Base-by-base conservation (phyloP, 1,140 invertebrate species). In the Cydia amplana region DNA sequence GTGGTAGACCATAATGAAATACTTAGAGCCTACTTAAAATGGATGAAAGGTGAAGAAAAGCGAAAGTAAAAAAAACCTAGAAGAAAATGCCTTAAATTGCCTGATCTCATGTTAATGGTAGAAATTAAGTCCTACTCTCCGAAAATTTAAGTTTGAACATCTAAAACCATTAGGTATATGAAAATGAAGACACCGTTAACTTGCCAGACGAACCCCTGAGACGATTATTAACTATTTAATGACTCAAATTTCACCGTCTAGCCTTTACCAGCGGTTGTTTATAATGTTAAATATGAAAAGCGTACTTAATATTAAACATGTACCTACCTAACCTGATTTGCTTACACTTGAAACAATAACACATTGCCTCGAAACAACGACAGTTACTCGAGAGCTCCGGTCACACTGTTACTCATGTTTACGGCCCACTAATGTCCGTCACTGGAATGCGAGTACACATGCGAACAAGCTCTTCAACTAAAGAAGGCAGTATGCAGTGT, bases 351-450 rank as follows among this genome's bases (percentile, higher is more conserved):
- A 70, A 60, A 70, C 65, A 70, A 70, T 70, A 70, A 32, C 65
- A 70, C 28, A 36, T 36, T 70, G 65, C 16, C 32, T 70, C 65
- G 32, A 43, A 40, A 70, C 65, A 18, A 40, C 32, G 32, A 40
- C 65, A 36, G 65, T 70, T 36, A 70, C 65, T 70, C 28, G 65
- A 70, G 65, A 70, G 65, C 28, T 36, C 32, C 65, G 65, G 25
- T 40, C 25, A 36, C 32, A 36, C 28, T 70, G 65, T 36, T 60
- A 87, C 84, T 82, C 77, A 73, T 83, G 84, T 85, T 87, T 85
- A 84, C 79, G 79, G 78, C 64, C 51, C 74, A 80, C 75, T 74
- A 82, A 81, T 83, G 80, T 82, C 79, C 80, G 77, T 74, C 51
- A 75, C 78, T 78, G 74, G 46, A 65, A 55, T 75, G 67, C 76